Base-by-base conservation (phyloP, 2,113 vertebrate genomes). In the Microcebus murinus region DNA sequence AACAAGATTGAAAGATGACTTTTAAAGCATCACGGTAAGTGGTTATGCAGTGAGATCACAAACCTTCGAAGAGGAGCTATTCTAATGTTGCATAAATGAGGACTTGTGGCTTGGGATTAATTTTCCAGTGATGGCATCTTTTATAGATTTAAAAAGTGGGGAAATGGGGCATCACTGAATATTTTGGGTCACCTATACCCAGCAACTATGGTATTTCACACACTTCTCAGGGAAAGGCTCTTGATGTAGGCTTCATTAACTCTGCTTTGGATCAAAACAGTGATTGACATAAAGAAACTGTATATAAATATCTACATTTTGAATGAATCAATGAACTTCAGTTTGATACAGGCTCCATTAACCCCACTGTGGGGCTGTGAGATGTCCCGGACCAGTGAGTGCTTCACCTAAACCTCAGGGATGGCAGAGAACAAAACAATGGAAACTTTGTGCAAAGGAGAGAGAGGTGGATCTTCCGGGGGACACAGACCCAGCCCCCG, bases 61-160 rank as follows among this genome's bases (percentile, higher is more conserved):
- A 29, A 31, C 39, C 13, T 7, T 36, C 8, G 25, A 42, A 59
- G 59, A 11, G 36, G 57, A 31, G 25, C 88, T 63, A 48, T 13
- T 50, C 74, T 79, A 25, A 61, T 17, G 27, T 11, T 25, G 7
- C 50, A 55, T 63, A 63, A 95, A 81, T 67, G 76, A 92, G 74
- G 65, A 27, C 67, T 76, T 17, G 39, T 42, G 68, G 42, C 76
- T 83, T 88, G 77, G 84, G 68, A 71, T 65, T 71, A 15, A 21
- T 31, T 77, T 87, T 88, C 70, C 52, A 23, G 36, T 25, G 42
- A 36, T 4, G 6, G 15, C 17, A 27, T 80, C 87, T 79, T 65
- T 80, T 70, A 21, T 42, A 83, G 68, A 82, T 76, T 80, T 63
- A 36, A 34, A 39, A 71, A 52, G 29, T 88, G 52, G 71, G 87